Evolutionary conservation across 2,797 vertebrate genomes (phyloP).

Genomic region (Lepidocolaptes lacrymiger): DNA sequence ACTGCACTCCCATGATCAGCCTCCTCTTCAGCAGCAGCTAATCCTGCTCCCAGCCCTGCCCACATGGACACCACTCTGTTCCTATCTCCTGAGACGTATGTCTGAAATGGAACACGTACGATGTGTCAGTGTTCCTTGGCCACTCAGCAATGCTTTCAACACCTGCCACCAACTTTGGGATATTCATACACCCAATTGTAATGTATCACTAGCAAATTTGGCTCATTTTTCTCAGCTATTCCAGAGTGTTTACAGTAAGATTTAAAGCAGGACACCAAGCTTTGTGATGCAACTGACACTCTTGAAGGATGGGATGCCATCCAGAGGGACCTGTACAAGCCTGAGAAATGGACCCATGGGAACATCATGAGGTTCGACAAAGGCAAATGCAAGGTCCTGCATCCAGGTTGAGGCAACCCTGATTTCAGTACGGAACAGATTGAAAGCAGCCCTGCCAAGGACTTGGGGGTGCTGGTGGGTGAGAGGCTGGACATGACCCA

Average conservation of each 20-base stretch:
- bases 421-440: neutral
- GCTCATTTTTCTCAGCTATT: neutral
- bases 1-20: neutral
- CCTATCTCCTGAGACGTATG: neutral
- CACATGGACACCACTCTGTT: accelerated
- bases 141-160: neutral
- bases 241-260: neutral
- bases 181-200: neutral
- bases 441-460: neutral
- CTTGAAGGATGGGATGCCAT: neutral
- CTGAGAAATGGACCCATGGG: neutral
- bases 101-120: neutral
- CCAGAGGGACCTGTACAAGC: neutral
- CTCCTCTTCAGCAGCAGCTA: neutral
- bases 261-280: neutral
- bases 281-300: neutral
- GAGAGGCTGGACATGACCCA: neutral
- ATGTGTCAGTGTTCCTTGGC: neutral
- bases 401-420: neutral
- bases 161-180: neutral
- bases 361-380: neutral
- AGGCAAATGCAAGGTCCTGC: neutral
- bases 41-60: neutral
- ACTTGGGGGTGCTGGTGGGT: neutral
- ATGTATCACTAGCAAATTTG: neutral